Percentiles rank a stretch among this genome's conserved stretches.
These are phyloP conservation scores for Coecobrya sp. DNA, from an alignment of 2,888 invertebrate genomes.

Conservation along the genomic window DNA sequence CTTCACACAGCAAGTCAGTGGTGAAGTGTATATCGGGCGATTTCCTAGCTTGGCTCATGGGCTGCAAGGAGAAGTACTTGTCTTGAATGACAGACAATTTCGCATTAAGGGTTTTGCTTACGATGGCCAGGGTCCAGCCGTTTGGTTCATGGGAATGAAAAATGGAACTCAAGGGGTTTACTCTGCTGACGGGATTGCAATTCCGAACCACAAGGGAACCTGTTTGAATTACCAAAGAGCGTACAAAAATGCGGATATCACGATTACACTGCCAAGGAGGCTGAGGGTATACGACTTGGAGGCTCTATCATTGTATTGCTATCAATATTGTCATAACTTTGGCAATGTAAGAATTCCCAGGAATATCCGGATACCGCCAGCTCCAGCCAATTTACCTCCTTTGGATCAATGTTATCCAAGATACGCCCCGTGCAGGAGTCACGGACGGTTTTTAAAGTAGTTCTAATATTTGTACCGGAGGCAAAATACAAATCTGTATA, in stretches of 20 bases:
- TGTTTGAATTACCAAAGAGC: constrained; percentile 59
- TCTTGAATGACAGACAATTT: constrained; percentile 66
- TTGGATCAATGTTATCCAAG: constrained; percentile 52
- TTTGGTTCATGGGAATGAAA: constrained; percentile 78
- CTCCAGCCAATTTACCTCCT: constrained; percentile 56
- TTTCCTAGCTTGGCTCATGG: constrained; percentile 69
- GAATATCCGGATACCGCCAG: constrained; percentile 48
- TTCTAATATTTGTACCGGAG: too few relatives aligned
- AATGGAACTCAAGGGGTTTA: constrained; percentile 69
- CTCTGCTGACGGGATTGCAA: constrained; percentile 67
- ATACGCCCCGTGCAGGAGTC: constrained; percentile 39
- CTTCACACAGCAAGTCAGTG: background rate
- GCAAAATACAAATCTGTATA: too few relatives aligned
- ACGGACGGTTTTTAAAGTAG: background rate
- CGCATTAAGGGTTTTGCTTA: constrained; percentile 63
- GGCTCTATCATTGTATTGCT: constrained; percentile 97
- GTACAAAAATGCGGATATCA: constrained; percentile 47
- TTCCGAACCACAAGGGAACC: constrained; percentile 60
- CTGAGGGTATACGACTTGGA: constrained; percentile 91
- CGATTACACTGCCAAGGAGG: constrained; percentile 52
- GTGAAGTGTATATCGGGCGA: constrained; percentile 59
- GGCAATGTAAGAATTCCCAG: constrained; percentile 95
- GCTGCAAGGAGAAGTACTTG: constrained; percentile 67
- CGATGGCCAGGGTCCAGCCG: constrained; percentile 70
- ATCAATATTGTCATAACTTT: constrained; percentile 95